Percentiles rank a stretch among this genome's conserved stretches.
Evolutionary conservation across 1,140 invertebrate species (phyloP).

Genomic region (Maconellicoccus hirsutus): DNA sequence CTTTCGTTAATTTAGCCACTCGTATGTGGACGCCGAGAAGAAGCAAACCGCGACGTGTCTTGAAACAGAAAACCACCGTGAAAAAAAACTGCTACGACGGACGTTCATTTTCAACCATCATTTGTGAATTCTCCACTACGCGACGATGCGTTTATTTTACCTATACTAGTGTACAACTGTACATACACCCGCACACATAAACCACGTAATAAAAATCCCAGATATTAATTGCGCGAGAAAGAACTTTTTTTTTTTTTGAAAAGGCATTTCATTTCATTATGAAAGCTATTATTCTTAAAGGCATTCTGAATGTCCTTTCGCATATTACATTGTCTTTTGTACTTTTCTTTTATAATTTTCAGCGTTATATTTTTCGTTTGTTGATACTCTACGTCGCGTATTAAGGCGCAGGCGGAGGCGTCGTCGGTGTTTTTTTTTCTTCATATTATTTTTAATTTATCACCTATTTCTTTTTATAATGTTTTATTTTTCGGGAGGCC

Average conservation of each 20-base stretch:
- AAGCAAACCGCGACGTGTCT: no score
- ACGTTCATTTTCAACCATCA: no score
- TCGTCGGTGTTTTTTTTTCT: background rate
- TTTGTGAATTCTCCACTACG: background rate
- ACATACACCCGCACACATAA: background rate
- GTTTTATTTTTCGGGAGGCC: conserved; percentile 10
- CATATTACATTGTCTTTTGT: background rate
- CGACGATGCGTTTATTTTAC: background rate
- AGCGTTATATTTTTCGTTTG: background rate
- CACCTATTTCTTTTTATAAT: conserved; percentile 19
- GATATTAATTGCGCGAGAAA: background rate
- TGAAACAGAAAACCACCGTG: no score
- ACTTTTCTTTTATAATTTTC: background rate
- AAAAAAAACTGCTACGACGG: no score
- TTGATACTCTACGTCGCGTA: background rate
- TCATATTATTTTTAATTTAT: conserved; percentile 19
- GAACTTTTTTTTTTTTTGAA: background rate
- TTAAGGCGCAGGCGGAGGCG: no score
- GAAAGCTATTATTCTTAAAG: background rate
- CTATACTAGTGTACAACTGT: no score
- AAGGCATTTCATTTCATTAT: background rate
- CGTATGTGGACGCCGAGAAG: no score
- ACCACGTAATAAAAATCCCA: background rate
- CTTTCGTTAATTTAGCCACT: no score
- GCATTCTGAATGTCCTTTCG: background rate